phyloP scores from a whole-genome alignment of 2,888 invertebrate species.

The Podabrus alpinus region DNA sequence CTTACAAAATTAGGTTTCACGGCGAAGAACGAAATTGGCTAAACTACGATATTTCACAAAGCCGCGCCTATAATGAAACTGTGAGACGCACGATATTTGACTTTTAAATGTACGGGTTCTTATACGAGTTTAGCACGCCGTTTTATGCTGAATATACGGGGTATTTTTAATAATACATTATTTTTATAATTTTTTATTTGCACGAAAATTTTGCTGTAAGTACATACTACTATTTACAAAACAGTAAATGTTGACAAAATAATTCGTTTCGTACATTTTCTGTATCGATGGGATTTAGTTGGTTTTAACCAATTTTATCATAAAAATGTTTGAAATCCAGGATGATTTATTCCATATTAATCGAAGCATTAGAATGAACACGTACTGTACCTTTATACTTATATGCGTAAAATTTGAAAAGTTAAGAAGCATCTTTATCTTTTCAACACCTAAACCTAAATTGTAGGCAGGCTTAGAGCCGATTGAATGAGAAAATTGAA shows the following conservation, averaged over 20 bases:
- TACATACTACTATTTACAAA: not conserved
- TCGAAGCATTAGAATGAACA: not conserved
- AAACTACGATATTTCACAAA: slow-evolving; percentile 51
- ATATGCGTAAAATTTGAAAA: slow-evolving; percentile 37
- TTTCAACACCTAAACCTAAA: slow-evolving; percentile 48
- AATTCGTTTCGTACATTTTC: not conserved
- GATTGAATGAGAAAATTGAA: slow-evolving; percentile 53
- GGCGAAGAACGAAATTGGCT: slow-evolving; percentile 49
- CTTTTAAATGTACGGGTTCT: slow-evolving; percentile 52
- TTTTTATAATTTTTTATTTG: not conserved
- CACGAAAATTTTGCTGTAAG: not conserved
- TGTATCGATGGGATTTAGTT: not conserved
- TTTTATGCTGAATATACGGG: slow-evolving; percentile 19
- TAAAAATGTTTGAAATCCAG: not conserved
- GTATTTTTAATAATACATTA: slow-evolving; percentile 7
- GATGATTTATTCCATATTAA: not conserved
- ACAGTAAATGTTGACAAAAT: not conserved
- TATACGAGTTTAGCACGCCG: slow-evolving; percentile 40
- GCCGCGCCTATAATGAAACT: slow-evolving; percentile 52
- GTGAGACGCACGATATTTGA: slow-evolving; percentile 49
- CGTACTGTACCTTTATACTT: slow-evolving; percentile 20
- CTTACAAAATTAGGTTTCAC: slow-evolving; percentile 52
- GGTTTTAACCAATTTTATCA: not conserved
- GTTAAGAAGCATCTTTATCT: slow-evolving; percentile 44
- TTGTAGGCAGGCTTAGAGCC: slow-evolving; percentile 46